These are phyloP conservation scores for Dryomyza anilis DNA, from an alignment of 2,888 invertebrate genomes.

Conservation along the genomic window DNA sequence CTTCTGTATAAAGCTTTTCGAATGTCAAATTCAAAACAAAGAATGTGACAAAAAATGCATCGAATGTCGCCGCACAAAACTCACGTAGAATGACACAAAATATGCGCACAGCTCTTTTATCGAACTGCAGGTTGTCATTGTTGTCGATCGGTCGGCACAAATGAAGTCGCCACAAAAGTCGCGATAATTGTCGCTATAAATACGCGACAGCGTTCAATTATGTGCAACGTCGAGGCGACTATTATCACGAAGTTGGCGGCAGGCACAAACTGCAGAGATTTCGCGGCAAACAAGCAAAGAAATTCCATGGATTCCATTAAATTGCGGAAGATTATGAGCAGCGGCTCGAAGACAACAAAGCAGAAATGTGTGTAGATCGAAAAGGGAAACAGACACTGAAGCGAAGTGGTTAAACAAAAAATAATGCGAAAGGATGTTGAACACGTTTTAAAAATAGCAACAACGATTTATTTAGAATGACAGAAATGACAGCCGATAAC, in stretches of 20 bases:
- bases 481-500: constrained; percentile 9
- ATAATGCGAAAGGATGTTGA: constrained; percentile 8
- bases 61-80: too few relatives aligned
- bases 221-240: neutral
- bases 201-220: constrained; percentile 15
- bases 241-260: neutral
- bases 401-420: neutral
- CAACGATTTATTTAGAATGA: constrained; percentile 14
- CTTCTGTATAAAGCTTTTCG: too few relatives aligned
- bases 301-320: neutral
- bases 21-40: too few relatives aligned
- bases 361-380: neutral
- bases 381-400: neutral
- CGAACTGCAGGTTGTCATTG: neutral
- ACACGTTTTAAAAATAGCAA: constrained; percentile 13
- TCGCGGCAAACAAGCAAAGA: neutral
- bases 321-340: neutral
- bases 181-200: constrained; percentile 13
- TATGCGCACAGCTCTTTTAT: too few relatives aligned
- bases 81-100: too few relatives aligned
- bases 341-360: neutral
- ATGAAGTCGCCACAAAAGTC: neutral
- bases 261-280: neutral
- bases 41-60: too few relatives aligned
- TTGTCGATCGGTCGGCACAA: neutral